A percentile compares a stretch with the other conserved stretches of the same genome.
phyloP scores from a whole-genome alignment of 2,888 invertebrate species.

The Lacanobia wlatinum region DNA sequence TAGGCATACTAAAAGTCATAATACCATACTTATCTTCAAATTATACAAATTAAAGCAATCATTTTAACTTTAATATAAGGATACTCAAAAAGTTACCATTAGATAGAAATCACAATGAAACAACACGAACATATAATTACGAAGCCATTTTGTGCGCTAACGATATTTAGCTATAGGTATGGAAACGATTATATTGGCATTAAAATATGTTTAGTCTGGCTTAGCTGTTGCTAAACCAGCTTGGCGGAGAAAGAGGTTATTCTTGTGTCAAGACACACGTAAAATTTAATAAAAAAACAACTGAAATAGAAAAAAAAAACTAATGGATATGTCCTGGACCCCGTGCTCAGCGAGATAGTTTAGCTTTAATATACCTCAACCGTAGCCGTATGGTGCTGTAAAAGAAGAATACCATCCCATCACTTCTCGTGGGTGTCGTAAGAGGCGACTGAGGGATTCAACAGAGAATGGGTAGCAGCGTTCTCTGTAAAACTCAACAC shows the following conservation, averaged over 20 bases:
- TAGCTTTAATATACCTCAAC: background rate
- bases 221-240: background rate
- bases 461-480: no score
- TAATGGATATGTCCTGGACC: background rate
- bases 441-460: no score
- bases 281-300: no score
- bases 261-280: no score
- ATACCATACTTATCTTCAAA: background rate
- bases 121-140: conserved; percentile 35
- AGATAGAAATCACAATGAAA: conserved; percentile 27
- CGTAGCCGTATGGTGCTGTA: no score
- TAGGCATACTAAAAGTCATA: background rate
- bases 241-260: background rate
- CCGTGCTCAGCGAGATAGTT: background rate
- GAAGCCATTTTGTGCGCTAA: conserved; percentile 29
- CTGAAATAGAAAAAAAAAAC: no score
- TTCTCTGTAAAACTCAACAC: no score
- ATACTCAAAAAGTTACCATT: conserved; percentile 11
- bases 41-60: conserved; percentile 25
- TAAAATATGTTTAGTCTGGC: conserved; percentile 39
- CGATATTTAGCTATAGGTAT: background rate
- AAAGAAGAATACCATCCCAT: no score
- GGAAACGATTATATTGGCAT: conserved; percentile 49
- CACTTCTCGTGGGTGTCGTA: no score
- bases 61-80: conserved; percentile 19